These are phyloP conservation scores for Torymus auratus DNA, from an alignment of 2,888 invertebrate genomes.

Conservation along the genomic window DNA sequence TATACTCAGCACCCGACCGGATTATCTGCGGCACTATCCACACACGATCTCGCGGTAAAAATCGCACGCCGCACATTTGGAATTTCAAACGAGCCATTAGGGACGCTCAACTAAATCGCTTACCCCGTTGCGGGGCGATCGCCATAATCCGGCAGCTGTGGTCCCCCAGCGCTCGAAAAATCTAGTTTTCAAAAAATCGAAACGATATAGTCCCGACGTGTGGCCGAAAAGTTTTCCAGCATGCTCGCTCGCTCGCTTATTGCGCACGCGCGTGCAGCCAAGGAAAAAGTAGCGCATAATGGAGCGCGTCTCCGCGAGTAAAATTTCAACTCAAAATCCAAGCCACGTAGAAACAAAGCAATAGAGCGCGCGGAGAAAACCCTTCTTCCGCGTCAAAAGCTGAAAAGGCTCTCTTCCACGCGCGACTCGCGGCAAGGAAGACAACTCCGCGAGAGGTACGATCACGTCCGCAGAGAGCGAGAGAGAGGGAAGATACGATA, in stretches of 20 bases:
- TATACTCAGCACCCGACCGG: too few relatives aligned
- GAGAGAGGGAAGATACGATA: neutral
- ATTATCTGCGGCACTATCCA: too few relatives aligned
- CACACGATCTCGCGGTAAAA: too few relatives aligned
- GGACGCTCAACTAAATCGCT: too few relatives aligned
- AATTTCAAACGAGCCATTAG: too few relatives aligned
- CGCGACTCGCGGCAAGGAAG: conserved; percentile 13
- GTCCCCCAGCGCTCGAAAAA: too few relatives aligned
- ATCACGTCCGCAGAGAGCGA: neutral
- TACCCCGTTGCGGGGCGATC: too few relatives aligned
- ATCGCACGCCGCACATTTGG: too few relatives aligned
- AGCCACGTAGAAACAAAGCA: conserved; percentile 49
- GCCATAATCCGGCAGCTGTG: too few relatives aligned
- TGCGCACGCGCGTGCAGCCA: neutral
- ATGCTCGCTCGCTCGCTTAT: neutral
- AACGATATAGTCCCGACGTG: neutral
- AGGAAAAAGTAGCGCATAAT: conserved; percentile 22
- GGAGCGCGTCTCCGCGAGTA: conserved; percentile 7
- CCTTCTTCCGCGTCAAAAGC: conserved; percentile 5
- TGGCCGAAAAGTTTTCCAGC: conserved; percentile 31
- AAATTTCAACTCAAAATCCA: conserved; percentile 51
- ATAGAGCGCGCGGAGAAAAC: neutral
- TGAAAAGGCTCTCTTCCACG: conserved; percentile 42
- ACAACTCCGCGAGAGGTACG: conserved; percentile 5
- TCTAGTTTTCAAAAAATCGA: conserved; percentile 26